Percentiles rank a stretch among this genome's conserved stretches.
Conservation (phyloP, 2,113 vertebrate species). For the Myrmecobius fasciatus region DNA sequence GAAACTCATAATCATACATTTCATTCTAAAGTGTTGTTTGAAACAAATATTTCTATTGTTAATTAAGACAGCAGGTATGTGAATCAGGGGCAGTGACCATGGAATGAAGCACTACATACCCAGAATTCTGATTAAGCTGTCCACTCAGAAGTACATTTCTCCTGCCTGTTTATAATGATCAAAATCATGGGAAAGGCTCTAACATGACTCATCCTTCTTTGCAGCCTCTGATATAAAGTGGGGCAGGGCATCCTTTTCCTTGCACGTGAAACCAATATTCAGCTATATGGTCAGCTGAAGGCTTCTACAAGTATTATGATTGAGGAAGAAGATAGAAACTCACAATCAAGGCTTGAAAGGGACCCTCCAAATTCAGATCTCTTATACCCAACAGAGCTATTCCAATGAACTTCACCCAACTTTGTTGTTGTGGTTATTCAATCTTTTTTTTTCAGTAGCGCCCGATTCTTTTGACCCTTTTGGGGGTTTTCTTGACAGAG, state of each 20-base stretch:
- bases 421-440: not conserved
- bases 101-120: constrained; percentile 78
- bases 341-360: not conserved
- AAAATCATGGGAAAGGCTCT: constrained; percentile 75
- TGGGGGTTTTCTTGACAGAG: not conserved
- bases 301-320: constrained; percentile 63
- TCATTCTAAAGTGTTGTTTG: constrained; percentile 80
- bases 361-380: not conserved
- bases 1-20: constrained; percentile 78
- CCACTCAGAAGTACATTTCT: constrained; percentile 80
- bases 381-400: not conserved
- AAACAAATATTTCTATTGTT: constrained; percentile 82
- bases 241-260: constrained; percentile 76
- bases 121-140: constrained; percentile 84
- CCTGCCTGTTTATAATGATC: constrained; percentile 78
- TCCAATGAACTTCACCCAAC: not conserved
- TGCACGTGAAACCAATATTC: constrained; percentile 75
- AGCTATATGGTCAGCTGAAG: constrained; percentile 64
- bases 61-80: constrained; percentile 78
- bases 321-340: constrained; percentile 41
- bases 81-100: constrained; percentile 76
- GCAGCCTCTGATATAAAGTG: constrained; percentile 75
- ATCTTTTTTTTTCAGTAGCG: not conserved
- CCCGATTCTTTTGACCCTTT: not conserved
- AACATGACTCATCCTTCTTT: constrained; percentile 73